A percentile compares a stretch with the other conserved stretches of the same genome.
Evolutionary conservation across 2,113 vertebrate genomes (phyloP).

Genomic region (Tupaia chinensis): DNA sequence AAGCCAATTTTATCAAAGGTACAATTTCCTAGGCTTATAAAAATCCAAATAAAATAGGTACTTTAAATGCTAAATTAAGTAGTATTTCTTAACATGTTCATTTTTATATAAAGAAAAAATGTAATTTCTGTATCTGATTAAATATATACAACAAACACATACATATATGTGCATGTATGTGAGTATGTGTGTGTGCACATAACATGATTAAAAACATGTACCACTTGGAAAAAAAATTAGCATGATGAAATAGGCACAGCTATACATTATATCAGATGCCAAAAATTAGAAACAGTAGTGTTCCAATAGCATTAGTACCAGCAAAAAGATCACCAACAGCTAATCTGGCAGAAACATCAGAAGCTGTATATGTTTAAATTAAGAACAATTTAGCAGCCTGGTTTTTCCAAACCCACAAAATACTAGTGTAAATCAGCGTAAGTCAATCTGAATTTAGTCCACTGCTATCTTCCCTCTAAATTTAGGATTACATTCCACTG

Average conservation of each 20-base stretch:
- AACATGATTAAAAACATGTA: constrained; percentile 75
- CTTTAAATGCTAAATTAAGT: constrained; percentile 39
- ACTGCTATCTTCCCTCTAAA: constrained; percentile 83
- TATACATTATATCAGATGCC: constrained; percentile 63
- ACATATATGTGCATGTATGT: not conserved
- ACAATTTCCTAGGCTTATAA: constrained; percentile 52
- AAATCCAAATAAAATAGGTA: constrained; percentile 61
- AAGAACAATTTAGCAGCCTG: constrained; percentile 81
- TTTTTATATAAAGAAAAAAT: constrained; percentile 53
- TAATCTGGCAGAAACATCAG: constrained; percentile 74
- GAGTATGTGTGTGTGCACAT: not conserved
- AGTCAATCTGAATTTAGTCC: constrained; percentile 83
- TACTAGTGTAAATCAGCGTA: constrained; percentile 83
- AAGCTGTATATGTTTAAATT: constrained; percentile 81
- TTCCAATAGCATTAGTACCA: constrained; percentile 76
- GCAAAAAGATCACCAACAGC: constrained; percentile 77
- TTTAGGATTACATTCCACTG: constrained; percentile 85
- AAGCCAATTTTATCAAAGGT: constrained; percentile 68
- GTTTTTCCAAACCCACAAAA: constrained; percentile 82
- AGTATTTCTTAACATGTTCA: constrained; percentile 53
- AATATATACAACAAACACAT: constrained; percentile 24
- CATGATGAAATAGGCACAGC: constrained; percentile 76
- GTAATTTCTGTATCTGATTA: constrained; percentile 33
- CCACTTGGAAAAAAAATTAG: constrained; percentile 73
- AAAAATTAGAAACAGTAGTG: constrained; percentile 78